A percentile compares a stretch with the other conserved stretches of the same genome.
phyloP scores from a whole-genome alignment of 2,888 invertebrate genomes.

The Agapostemon virescens region DNA sequence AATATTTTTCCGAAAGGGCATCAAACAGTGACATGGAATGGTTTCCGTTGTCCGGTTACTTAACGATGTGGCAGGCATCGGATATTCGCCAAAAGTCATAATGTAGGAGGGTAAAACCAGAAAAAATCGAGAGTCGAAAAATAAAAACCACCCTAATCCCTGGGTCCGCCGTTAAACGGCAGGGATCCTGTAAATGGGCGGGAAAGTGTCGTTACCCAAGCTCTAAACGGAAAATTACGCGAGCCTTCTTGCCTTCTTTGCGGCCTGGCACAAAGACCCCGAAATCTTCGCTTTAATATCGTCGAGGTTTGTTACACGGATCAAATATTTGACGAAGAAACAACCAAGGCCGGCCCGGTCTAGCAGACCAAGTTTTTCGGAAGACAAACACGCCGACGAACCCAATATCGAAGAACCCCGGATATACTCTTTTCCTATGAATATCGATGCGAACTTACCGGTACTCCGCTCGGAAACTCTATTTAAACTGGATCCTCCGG shows the following conservation, averaged over 20 bases:
- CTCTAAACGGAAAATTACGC: neutral
- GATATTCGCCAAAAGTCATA: neutral
- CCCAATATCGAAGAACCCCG: slow-evolving; percentile 35
- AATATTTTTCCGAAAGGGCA: too few relatives aligned
- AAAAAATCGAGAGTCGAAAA: neutral
- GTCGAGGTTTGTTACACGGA: slow-evolving; percentile 3
- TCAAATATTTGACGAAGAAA: slow-evolving; percentile 39
- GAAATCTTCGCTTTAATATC: slow-evolving; percentile 12
- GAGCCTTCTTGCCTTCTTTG: neutral
- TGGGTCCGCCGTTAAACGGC: slow-evolving; percentile 5
- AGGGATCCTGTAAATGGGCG: slow-evolving; percentile 23
- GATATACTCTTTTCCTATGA: slow-evolving; percentile 18
- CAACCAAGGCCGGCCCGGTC: slow-evolving; percentile 1
- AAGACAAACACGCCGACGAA: slow-evolving; percentile 32
- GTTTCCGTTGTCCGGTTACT: too few relatives aligned
- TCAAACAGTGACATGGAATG: too few relatives aligned
- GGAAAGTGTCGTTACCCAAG: slow-evolving; percentile 12
- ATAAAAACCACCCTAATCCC: neutral
- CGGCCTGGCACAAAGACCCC: neutral
- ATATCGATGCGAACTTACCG: slow-evolving; percentile 30
- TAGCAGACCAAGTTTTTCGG: slow-evolving; percentile 37
- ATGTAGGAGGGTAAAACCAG: neutral
- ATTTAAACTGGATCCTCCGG: slow-evolving; percentile 12
- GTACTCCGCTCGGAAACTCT: neutral
- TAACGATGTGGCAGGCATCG: too few relatives aligned